Conservation (phyloP, 2,888 invertebrate species). For the Calameuta filiformis region DNA sequence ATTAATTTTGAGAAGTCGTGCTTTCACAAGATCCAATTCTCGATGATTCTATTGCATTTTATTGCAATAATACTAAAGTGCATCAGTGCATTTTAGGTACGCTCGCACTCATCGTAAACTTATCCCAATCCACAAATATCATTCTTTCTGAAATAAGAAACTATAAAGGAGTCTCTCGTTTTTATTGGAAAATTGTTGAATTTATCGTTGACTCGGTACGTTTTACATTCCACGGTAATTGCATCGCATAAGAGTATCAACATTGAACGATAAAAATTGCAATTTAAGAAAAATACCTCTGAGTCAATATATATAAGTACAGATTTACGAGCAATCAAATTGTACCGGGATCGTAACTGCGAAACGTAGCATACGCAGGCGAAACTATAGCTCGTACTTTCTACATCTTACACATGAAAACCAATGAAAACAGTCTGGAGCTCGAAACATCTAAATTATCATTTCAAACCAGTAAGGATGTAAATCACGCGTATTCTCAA, state of each 20-base stretch:
- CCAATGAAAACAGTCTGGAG: background rate
- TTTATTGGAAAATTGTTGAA: background rate
- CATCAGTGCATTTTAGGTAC: background rate
- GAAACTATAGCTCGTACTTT: background rate
- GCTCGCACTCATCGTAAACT: background rate
- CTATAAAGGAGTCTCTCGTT: background rate
- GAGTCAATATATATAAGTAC: background rate
- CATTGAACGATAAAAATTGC: background rate
- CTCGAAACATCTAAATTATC: background rate
- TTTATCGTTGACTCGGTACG: background rate
- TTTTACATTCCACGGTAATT: background rate
- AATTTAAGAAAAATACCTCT: background rate
- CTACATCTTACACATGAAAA: background rate
- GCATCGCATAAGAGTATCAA: background rate
- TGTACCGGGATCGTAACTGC: background rate
- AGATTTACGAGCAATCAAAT: background rate
- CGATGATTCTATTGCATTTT: slow-evolving; percentile 5
- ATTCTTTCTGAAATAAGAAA: background rate
- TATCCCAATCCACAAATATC: background rate
- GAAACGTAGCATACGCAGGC: background rate
- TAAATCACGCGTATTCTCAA: background rate
- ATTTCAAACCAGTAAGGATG: background rate
- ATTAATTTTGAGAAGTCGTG: background rate
- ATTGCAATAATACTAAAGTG: background rate
- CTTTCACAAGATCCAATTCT: background rate